phyloP scores from a whole-genome alignment of 2,113 vertebrate species.

The Centropristis striata region DNA sequence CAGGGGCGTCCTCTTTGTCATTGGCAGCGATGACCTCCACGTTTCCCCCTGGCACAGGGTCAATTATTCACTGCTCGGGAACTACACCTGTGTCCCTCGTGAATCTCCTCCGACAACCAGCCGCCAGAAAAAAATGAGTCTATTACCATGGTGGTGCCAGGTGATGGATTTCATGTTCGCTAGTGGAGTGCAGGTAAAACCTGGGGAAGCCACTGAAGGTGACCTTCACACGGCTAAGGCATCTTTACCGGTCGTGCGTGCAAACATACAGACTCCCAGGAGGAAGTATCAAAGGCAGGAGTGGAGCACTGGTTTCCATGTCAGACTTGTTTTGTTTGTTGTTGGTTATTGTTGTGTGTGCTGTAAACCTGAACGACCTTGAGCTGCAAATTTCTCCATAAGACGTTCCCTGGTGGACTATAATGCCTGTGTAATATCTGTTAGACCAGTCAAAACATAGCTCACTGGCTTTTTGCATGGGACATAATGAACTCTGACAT shows the following conservation, averaged over 20 bases:
- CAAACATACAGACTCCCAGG: slow-evolving; percentile 75
- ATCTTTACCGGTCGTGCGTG: slow-evolving; percentile 60
- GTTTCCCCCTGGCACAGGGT: slow-evolving; percentile 81
- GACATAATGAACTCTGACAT: slow-evolving; percentile 18
- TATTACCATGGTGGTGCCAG: slow-evolving; percentile 81
- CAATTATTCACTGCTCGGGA: slow-evolving; percentile 85
- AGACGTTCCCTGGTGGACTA: slow-evolving; percentile 59
- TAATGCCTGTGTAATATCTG: slow-evolving; percentile 41
- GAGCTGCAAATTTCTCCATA: slow-evolving; percentile 57
- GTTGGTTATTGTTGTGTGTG: slow-evolving; percentile 56
- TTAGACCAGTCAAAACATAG: slow-evolving; percentile 52
- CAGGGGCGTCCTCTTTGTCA: slow-evolving; percentile 80
- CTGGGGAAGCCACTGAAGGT: slow-evolving; percentile 79
- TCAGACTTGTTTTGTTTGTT: slow-evolving; percentile 78
- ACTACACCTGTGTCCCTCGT: slow-evolving; percentile 84
- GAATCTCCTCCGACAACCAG: slow-evolving; percentile 77
- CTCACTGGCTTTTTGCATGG: slow-evolving; percentile 35
- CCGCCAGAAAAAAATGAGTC: slow-evolving; percentile 79
- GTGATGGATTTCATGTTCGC: slow-evolving; percentile 85
- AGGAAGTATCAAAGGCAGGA: slow-evolving; percentile 55
- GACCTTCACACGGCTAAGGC: slow-evolving; percentile 78
- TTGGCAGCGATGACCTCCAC: slow-evolving; percentile 77
- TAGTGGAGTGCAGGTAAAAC: slow-evolving; percentile 78
- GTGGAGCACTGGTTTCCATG: slow-evolving; percentile 55
- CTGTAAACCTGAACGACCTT: slow-evolving; percentile 79